phyloP scores from a whole-genome alignment of 2,888 invertebrate species.

The Dorcus hopei region DNA sequence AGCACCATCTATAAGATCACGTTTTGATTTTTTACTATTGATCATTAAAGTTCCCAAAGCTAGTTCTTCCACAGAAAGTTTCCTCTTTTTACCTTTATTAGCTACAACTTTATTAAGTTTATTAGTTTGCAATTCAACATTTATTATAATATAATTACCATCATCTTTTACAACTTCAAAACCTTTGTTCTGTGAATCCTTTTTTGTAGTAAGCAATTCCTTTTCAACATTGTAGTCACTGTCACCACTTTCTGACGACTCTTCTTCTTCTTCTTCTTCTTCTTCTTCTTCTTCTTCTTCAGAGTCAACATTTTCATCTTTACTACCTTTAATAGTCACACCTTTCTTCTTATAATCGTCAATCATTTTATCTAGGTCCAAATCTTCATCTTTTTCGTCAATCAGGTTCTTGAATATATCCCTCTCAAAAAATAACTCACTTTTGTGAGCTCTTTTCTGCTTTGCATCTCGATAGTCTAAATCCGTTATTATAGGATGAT shows the following conservation, averaged over 20 bases:
- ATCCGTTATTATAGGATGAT: slow-evolving; percentile 76
- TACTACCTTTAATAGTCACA: slow-evolving; percentile 48
- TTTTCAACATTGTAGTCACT: slow-evolving; percentile 53
- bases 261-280: slow-evolving; percentile 25
- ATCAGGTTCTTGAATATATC: slow-evolving; percentile 77
- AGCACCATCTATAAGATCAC: slow-evolving; percentile 85
- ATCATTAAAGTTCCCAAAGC: slow-evolving; percentile 91
- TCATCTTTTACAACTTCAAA: slow-evolving; percentile 65
- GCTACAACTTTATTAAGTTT: background rate
- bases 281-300: slow-evolving; percentile 24
- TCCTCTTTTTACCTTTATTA: slow-evolving; percentile 48
- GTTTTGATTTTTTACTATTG: slow-evolving; percentile 83
- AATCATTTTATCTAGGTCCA: slow-evolving; percentile 77
- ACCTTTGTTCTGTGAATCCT: slow-evolving; percentile 52
- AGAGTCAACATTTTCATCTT: slow-evolving; percentile 14
- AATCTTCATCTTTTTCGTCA: slow-evolving; percentile 81
- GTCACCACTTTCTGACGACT: slow-evolving; percentile 28
- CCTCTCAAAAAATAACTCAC: slow-evolving; percentile 84
- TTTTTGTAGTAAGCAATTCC: slow-evolving; percentile 34
- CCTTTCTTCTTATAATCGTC: slow-evolving; percentile 72
- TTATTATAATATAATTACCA: slow-evolving; percentile 10
- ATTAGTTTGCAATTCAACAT: background rate
- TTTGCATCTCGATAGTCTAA: slow-evolving; percentile 73
- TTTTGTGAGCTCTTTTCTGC: slow-evolving; percentile 71
- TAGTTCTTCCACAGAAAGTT: slow-evolving; percentile 81